Base-by-base conservation (phyloP, 2,888 invertebrate species). In the Baccha elongata region DNA sequence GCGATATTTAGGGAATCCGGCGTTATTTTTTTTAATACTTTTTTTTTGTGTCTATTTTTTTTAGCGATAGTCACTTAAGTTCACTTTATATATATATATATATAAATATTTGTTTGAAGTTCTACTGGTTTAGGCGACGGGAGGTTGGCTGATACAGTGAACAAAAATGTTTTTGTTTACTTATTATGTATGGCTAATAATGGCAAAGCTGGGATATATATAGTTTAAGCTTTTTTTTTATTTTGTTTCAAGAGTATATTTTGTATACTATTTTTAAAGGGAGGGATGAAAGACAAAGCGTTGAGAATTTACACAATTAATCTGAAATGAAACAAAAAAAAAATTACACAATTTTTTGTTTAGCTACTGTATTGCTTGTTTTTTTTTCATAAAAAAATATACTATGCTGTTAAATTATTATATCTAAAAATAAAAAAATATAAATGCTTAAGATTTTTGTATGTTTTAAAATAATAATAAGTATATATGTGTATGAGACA, bases 261-360 rank as follows among this genome's bases (percentile, higher is more conserved):
- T 76, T 83, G 65, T 69, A 76, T 73, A 81, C 73, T 76, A 81
- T 71, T 67, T 83, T 69, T 84, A 67, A 46, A 71, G 72, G 73
- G 80, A 68, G 84, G 79, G 84, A 80, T 74, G 76, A 75, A 72
- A 85, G 85, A 86, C 84, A 85, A 86, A 86, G 85, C 85, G 75
- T 86, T 86, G 87, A 87, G 74, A 84, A 87, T 86, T 87, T 88
- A 89, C 88, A 88, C 89, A 87, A 87, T 88, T 88, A 88, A 88
- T 89, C 89, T 89, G 89, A 88, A 89, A 89, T 88, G 89, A 89
- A 89, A 89, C 86, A 87, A 88, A 87, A 86, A 85, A 87, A 86
- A 87, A 86, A 85, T 87, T 87, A 87, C 86, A 88, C 87, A 84
- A 80, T 78, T 84, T 76, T 81, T 80, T 35, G 52, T 65, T 83